Percentiles rank a stretch among this genome's conserved stretches.
phyloP scores from a whole-genome alignment of 2,888 invertebrate species.

The Erynnis tages region DNA sequence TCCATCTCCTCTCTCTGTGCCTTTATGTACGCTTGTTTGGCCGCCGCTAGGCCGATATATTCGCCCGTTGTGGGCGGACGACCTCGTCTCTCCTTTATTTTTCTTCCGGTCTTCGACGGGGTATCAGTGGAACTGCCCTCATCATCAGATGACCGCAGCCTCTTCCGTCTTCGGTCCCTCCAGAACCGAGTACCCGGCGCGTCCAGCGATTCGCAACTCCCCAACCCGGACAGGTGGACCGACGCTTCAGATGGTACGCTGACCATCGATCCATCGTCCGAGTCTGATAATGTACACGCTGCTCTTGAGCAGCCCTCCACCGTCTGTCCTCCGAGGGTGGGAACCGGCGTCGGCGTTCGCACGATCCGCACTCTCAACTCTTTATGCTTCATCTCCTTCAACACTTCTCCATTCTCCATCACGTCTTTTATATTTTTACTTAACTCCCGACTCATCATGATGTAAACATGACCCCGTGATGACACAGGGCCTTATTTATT shows the following conservation, averaged over 20 bases:
- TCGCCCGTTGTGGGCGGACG: neutral
- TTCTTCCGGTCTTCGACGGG: neutral
- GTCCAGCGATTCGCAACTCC: neutral
- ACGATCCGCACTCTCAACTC: neutral
- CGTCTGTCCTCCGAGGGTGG: neutral
- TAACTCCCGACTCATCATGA: neutral
- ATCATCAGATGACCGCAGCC: neutral
- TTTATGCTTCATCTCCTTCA: neutral
- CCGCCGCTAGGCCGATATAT: neutral
- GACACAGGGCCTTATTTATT: no score
- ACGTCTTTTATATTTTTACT: neutral
- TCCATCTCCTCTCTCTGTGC: neutral
- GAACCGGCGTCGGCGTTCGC: neutral
- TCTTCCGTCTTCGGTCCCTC: neutral
- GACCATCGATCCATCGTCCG: neutral
- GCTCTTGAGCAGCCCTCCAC: neutral
- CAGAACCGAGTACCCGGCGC: neutral
- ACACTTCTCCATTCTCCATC: neutral
- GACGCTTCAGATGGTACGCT: neutral
- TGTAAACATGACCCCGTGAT: no score
- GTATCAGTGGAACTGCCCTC: neutral
- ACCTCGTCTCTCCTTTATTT: neutral
- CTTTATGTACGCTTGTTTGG: neutral
- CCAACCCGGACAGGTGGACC: neutral
- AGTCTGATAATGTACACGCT: neutral